Evolutionary conservation across 2,888 invertebrate genomes (phyloP).

Genomic region (Magallana nippona): DNA sequence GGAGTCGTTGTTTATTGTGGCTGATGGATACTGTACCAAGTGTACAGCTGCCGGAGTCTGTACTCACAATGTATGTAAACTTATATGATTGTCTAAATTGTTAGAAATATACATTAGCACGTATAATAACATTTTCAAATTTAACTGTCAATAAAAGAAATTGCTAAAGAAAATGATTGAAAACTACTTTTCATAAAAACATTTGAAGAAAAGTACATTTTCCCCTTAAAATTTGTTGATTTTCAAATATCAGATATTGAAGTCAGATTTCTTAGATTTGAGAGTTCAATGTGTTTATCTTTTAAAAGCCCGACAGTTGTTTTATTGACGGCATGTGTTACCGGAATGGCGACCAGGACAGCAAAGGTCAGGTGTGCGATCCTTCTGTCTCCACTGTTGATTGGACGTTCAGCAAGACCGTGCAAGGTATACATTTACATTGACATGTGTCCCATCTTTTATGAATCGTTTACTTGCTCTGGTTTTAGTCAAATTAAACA

Average conservation of each 20-base stretch:
- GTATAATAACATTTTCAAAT: neutral
- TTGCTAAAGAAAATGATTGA: too few relatives aligned
- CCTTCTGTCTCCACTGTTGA: conserved; percentile 16
- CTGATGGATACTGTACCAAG: conserved; percentile 50
- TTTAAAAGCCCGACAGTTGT: conserved; percentile 32
- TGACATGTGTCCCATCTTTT: neutral
- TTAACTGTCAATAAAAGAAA: too few relatives aligned
- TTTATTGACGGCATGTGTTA: conserved; percentile 42
- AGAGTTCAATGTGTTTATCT: too few relatives aligned
- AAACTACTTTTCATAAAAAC: too few relatives aligned
- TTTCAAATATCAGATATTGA: too few relatives aligned
- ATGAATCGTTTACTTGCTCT: neutral
- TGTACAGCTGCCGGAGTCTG: conserved; percentile 47
- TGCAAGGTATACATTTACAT: conserved; percentile 23
- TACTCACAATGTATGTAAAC: conserved; percentile 40
- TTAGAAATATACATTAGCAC: neutral
- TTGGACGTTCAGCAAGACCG: conserved; percentile 10
- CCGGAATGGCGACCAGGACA: conserved; percentile 34
- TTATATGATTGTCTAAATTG: neutral
- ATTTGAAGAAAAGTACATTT: too few relatives aligned
- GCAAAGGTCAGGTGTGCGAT: conserved; percentile 26
- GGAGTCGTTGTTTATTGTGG: conserved; percentile 53
- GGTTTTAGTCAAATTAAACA: neutral
- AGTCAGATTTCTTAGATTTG: too few relatives aligned
- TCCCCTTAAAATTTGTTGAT: too few relatives aligned